Evolutionary conservation across 2,888 invertebrate genomes (phyloP).

Genomic region (Hartigia nigra): DNA sequence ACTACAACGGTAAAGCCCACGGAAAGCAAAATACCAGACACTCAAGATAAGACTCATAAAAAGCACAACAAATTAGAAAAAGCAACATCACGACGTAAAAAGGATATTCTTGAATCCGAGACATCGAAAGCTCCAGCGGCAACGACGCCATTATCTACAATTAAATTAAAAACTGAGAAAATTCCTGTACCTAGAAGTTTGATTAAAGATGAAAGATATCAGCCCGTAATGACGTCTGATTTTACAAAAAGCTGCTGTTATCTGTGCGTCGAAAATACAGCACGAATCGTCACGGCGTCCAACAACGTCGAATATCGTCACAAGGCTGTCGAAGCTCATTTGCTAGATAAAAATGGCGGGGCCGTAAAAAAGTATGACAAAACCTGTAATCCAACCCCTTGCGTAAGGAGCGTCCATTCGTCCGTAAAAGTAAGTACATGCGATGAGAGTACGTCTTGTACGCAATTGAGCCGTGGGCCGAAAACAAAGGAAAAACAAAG

Average conservation of each 20-base stretch:
- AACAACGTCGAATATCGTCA: conserved; percentile 15
- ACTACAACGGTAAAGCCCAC: background rate
- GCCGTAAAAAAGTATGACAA: conserved; percentile 24
- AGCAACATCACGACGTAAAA: background rate
- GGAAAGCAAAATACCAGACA: background rate
- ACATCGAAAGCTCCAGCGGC: background rate
- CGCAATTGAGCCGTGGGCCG: conserved; percentile 6
- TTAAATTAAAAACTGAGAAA: background rate
- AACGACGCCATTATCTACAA: background rate
- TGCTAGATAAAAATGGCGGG: conserved; percentile 5
- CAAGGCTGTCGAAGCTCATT: conserved; percentile 22
- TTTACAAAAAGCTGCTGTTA: conserved; percentile 46
- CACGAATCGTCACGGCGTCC: conserved; percentile 31
- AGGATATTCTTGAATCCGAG: background rate
- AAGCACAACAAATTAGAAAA: background rate
- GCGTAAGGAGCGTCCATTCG: conserved; percentile 31
- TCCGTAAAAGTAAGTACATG: conserved; percentile 34
- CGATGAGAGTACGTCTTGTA: conserved; percentile 34
- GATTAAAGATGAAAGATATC: background rate
- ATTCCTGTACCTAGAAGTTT: background rate
- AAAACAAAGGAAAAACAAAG: background rate
- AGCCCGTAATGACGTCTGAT: conserved; percentile 17
- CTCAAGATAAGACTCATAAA: background rate
- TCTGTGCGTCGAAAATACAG: conserved; percentile 38
- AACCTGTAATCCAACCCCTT: conserved; percentile 26